These are phyloP conservation scores for Coracias cyanogaster DNA, from an alignment of 2,797 vertebrate genomes.

Conservation along the genomic window DNA sequence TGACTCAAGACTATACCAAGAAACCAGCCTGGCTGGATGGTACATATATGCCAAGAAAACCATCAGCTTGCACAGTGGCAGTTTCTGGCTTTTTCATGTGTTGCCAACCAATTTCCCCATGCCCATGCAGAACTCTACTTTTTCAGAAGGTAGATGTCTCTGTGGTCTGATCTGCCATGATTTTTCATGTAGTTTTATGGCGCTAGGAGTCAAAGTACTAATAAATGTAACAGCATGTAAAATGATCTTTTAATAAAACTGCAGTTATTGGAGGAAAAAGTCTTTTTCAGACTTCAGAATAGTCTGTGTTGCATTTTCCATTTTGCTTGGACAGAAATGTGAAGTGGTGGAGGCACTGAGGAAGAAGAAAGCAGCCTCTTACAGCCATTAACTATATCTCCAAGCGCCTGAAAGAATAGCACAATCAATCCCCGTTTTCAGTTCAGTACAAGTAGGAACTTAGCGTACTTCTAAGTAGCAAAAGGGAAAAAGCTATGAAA, in stretches of 20 bases:
- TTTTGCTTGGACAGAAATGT: constrained; percentile 51
- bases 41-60: background rate
- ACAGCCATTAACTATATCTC: constrained; percentile 1
- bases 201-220: constrained; percentile 13
- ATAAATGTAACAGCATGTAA: constrained; percentile 28
- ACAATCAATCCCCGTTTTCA: constrained; percentile 35
- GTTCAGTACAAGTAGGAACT: background rate
- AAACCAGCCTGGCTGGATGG: background rate
- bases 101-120: constrained; percentile 8
- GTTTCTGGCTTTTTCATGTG: constrained; percentile 6
- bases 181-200: constrained; percentile 21
- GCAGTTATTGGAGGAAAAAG: background rate
- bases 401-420: constrained; percentile 54
- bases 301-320: constrained; percentile 38
- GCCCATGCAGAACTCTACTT: background rate
- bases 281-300: constrained; percentile 17
- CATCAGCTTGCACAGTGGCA: background rate
- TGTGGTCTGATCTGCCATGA: background rate
- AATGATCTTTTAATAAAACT: constrained; percentile 61
- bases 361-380: constrained; percentile 13
- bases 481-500: background rate
- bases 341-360: constrained; percentile 20
- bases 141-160: constrained; percentile 9
- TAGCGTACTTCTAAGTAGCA: background rate
- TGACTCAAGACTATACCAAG: background rate